Evolutionary conservation across 2,888 invertebrate genomes (phyloP), one percentile per base, ranked within the genome.

Genomic region (Pycnomerus fuliginosus): DNA sequence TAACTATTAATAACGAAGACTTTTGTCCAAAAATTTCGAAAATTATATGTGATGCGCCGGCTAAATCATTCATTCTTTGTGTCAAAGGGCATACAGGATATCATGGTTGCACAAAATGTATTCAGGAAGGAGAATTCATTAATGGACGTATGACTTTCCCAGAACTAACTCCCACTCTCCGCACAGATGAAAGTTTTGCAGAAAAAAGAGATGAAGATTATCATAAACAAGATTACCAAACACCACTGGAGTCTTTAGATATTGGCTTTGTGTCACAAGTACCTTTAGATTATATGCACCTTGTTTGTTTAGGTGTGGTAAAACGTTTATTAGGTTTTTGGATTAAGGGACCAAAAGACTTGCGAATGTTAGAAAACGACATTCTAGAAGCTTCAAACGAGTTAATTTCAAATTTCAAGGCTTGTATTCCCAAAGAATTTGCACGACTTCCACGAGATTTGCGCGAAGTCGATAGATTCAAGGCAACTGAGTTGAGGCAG

Each of bases 401-500:
- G 3, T 11, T 16, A 12, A 11, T 25, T 25, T n/a, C 10, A 10
- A 11, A 24, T 12, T 23, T 38, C 12, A 38, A 32, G 20, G 11
- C 24, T 11, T 29, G 22, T 22, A 35, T 46, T 12, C 42, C 42
- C 7, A n/a, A 16, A 22, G 59, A 58, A 47, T 60, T 60, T 52
- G 45, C 46, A 24, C 27, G 55, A 41, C 33, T 37, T 38, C 55
- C 56, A 16, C 43, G 56, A 42, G 24, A 23, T 15, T 46, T 61
- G 8, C 12, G 44, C 20, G 51, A 52, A n/a, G 27, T 51, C n/a
- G 48, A 48, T 13, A 38, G 41, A 17, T 58, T 50, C 45, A 55
- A 60, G 44, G 55, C 54, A 14, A 50, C 55, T 8, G 55, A 56
- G 37, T 55, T 52, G 11, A 44, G 56, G 12, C 38, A 47, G 34